These are phyloP conservation scores for Theretra japonica DNA, from an alignment of 2,888 invertebrate species.

Conservation along the genomic window DNA sequence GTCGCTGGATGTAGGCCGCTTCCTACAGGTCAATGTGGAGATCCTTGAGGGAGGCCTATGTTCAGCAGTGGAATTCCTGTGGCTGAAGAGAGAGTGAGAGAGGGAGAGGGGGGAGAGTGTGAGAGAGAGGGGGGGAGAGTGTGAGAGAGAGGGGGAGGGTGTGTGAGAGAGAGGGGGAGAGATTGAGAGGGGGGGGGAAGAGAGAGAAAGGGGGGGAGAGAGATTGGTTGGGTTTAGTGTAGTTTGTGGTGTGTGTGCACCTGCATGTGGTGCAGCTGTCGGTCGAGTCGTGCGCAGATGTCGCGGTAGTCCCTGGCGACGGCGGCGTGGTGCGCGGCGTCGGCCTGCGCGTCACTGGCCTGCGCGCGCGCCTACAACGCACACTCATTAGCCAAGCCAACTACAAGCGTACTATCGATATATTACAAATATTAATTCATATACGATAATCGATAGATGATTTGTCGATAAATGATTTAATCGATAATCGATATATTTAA, in stretches of 20 bases:
- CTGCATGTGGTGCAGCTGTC: constrained; percentile 87
- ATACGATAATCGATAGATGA: neutral
- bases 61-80: too few relatives aligned
- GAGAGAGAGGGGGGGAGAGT: too few relatives aligned
- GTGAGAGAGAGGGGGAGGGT: too few relatives aligned
- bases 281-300: constrained; percentile 94
- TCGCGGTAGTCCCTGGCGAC: constrained; percentile 97
- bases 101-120: too few relatives aligned
- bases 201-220: too few relatives aligned
- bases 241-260: constrained; percentile 38
- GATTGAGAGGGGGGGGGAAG: too few relatives aligned
- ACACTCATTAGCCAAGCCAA: neutral
- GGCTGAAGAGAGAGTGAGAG: too few relatives aligned
- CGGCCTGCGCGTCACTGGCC: constrained; percentile 89
- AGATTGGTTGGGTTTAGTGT: too few relatives aligned
- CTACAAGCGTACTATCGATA: constrained; percentile 2
- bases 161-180: too few relatives aligned
- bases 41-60: too few relatives aligned
- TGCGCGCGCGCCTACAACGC: constrained; percentile 88
- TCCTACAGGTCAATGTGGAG: too few relatives aligned
- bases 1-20: too few relatives aligned
- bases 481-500: neutral
- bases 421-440: neutral
- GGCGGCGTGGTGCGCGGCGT: constrained; percentile 89
- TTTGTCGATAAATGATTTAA: neutral